These are phyloP conservation scores for Agapornis roseicollis DNA, from an alignment of 2,113 vertebrate genomes.

Conservation along the genomic window DNA sequence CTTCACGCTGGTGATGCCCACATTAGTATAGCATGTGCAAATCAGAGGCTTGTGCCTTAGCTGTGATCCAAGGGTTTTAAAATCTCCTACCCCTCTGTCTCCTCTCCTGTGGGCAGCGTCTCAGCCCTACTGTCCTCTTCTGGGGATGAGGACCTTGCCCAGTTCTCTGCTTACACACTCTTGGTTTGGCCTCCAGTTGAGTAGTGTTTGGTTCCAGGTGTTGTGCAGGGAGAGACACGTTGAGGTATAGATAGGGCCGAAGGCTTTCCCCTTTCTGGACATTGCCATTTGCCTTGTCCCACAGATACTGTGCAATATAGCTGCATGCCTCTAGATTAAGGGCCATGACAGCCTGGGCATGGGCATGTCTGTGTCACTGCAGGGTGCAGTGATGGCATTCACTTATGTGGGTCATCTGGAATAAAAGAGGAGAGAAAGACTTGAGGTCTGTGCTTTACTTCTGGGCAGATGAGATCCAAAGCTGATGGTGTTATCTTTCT, in stretches of 20 bases:
- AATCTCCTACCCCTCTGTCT: rapidly evolving
- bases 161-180: rapidly evolving
- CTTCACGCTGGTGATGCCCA: rapidly evolving
- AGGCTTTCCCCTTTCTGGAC: background rate
- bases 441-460: background rate
- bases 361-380: rapidly evolving
- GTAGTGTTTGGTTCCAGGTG: background rate
- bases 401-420: background rate
- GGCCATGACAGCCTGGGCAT: background rate
- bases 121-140: rapidly evolving
- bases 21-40: no score
- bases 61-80: background rate
- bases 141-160: background rate
- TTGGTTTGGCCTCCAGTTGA: background rate
- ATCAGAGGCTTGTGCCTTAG: background rate
- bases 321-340: background rate
- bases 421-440: background rate
- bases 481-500: background rate
- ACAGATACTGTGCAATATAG: background rate
- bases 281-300: no score
- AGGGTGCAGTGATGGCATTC: background rate
- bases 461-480: background rate
- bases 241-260: background rate
- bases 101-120: rapidly evolving
- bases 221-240: background rate